Evolutionary conservation across 1,140 invertebrate species (phyloP).

Genomic region (Mylabris phalerata): DNA sequence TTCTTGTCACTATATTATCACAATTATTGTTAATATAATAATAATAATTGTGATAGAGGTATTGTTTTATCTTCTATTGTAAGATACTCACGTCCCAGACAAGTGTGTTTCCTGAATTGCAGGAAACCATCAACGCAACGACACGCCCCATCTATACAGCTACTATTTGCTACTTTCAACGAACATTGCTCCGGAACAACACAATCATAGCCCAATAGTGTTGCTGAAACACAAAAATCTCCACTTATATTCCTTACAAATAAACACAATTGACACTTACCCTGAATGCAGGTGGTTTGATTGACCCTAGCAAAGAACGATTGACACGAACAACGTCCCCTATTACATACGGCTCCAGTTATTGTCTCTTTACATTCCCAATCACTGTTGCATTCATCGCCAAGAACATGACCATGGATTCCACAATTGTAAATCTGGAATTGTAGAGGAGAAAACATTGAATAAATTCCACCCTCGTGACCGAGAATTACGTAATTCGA

Average conservation of each 20-base stretch:
- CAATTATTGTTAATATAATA: no score
- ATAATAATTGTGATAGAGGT: no score
- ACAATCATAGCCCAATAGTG: conserved; percentile 69
- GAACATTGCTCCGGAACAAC: conserved; percentile 65
- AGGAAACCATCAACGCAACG: conserved; percentile 73
- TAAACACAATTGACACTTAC: conserved; percentile 46
- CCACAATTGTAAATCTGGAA: conserved; percentile 22
- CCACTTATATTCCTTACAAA: not conserved
- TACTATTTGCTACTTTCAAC: conserved; percentile 71
- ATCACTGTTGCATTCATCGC: conserved; percentile 42
- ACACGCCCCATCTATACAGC: conserved; percentile 65
- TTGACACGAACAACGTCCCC: conserved; percentile 57
- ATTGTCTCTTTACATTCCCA: conserved; percentile 52
- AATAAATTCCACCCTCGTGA: no score
- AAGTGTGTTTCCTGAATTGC: conserved; percentile 80
- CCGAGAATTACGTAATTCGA: no score
- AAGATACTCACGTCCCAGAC: conserved; percentile 72
- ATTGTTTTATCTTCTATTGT: no score
- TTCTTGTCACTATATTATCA: no score
- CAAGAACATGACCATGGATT: conserved; percentile 22
- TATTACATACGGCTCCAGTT: conserved; percentile 50
- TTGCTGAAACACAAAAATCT: conserved; percentile 52
- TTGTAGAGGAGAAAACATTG: no score
- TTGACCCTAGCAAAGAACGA: conserved; percentile 60
- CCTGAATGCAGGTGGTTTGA: conserved; percentile 57